Evolutionary conservation across 2,888 invertebrate species (phyloP), one percentile per base, ranked within the genome.

Genomic region (Acleris holmiana): DNA sequence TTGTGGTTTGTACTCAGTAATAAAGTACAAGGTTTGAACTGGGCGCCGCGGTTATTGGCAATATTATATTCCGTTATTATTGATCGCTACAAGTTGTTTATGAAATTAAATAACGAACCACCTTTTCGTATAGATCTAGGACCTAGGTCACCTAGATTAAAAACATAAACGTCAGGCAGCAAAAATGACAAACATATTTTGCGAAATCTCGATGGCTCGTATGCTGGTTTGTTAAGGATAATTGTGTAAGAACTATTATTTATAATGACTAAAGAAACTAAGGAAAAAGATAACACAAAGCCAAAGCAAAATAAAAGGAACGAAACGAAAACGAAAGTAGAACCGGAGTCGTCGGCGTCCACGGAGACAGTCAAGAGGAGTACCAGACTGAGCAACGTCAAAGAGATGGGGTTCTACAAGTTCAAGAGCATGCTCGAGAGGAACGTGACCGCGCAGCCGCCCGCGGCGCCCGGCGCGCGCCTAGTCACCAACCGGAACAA

Each of bases 321-420:
- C 62, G 71, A 75, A 35, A 63, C 51, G 48, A 76, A 71, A 66
- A 55, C 62, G 21, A 76, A 75, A 66, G 72, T 73, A 29, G 69
- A 75, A 21, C 7, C 67, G 0, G 54, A 66, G 19, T 61, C 67
- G 8, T 68, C 70, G 17, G 46, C 59, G 48, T 69, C 66, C 21
- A 62, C 56, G 17, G 61, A 71, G 63, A 66, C 65, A 53, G 58
- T 67, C 7, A 73, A 69, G 62, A 75, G 77, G 23, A 73, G 56
- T 55, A 86, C 84, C 6, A 78, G 87, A 66, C 67, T 62, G 41
- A 77, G 76, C 61, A 87, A 86, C 68, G 67, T 67, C 4, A 88
- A 86, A 68, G 83, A 82, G 61, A 76, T 76, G n/a, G 87, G 88
- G 2, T 87, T 80, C 72, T 88, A 88, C 67, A 81, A 78, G 62